A percentile compares a stretch with the other conserved stretches of the same genome.
Evolutionary conservation across 2,888 invertebrate genomes (phyloP).

Genomic region (Phytoseiulus persimilis): DNA sequence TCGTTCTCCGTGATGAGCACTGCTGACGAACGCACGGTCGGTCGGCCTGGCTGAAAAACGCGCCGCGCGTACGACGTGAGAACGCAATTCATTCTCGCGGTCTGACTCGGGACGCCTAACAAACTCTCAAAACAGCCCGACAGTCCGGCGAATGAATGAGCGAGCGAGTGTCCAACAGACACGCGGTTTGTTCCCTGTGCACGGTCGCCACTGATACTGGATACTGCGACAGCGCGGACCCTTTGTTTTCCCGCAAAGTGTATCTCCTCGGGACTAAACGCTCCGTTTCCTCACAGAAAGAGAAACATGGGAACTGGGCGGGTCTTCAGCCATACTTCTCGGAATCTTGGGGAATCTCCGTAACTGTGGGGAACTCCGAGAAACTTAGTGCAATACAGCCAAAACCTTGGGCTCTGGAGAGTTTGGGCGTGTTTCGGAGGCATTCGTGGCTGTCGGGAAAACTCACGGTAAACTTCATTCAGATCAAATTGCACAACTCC

Average conservation of each 20-base stretch:
- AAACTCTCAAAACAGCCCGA: background rate
- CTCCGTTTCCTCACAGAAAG: background rate
- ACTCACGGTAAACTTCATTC: too few relatives aligned
- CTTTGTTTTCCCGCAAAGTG: background rate
- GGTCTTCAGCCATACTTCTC: background rate
- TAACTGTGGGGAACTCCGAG: too few relatives aligned
- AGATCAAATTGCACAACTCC: too few relatives aligned
- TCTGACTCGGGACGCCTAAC: background rate
- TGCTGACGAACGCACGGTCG: background rate
- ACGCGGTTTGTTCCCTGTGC: background rate
- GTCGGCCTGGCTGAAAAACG: background rate
- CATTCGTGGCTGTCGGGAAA: too few relatives aligned
- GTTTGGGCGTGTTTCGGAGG: too few relatives aligned
- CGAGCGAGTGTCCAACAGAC: background rate
- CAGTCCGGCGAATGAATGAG: background rate
- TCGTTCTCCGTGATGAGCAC: background rate
- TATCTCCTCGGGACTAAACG: background rate
- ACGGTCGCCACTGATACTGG: background rate
- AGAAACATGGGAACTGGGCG: background rate
- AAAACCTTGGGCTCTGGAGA: too few relatives aligned
- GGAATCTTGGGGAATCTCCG: too few relatives aligned
- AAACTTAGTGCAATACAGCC: too few relatives aligned
- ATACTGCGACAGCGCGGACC: background rate
- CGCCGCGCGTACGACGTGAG: background rate
- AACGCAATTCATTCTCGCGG: conserved; percentile 5